Base-by-base conservation (phyloP, 2,888 invertebrate genomes). In the Eustalomyia histrio region DNA sequence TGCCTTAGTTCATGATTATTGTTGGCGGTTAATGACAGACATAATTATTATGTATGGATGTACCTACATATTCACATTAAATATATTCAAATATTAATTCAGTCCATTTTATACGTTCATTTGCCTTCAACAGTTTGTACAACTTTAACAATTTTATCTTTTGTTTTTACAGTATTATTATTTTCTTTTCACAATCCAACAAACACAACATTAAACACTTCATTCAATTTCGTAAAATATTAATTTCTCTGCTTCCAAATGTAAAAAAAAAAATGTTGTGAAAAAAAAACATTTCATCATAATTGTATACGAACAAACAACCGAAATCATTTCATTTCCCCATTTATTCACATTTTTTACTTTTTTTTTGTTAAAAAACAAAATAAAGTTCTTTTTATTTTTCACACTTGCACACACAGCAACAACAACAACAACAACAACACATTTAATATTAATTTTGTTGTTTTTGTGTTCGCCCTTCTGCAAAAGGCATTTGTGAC, bases 371-470 rank as follows among this genome's bases (percentile, higher is more conserved):
- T n/a, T n/a, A 0, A 47, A 47, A 47, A 5, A 65, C 5, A 64
- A 52, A 64, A 61, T 53, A 33, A 55, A 64, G 63, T 69, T 69
- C 69, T 76, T 67, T 35, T 47, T 63, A 35, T 69, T 78, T 61
- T 78, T 72, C 78, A 78, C 78, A 72, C 78, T 78, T 78, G 72
- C 60, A 53, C 55, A 35, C 52, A 78, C 50, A 73, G 5, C n/a
- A n/a, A n/a, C n/a, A n/a, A n/a, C 16, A 60, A 58, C 29, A 12
- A 57, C 35, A n/a, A 33, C 57, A 58, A 10, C 3, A 33, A 35
- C 14, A 39, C 18, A 35, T 39, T 76, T 35, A 43, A 63, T 47
- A 53, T 52, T 65, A 9, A 24, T 16, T 6, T 57, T 63, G 63
- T 29, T 60, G 18, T 63, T 24, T 24, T 61, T 10, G 9, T 17